A percentile compares a stretch with the other conserved stretches of the same genome.
Conservation (phyloP, 2,113 vertebrate genomes). For the Grallaria varia region DNA sequence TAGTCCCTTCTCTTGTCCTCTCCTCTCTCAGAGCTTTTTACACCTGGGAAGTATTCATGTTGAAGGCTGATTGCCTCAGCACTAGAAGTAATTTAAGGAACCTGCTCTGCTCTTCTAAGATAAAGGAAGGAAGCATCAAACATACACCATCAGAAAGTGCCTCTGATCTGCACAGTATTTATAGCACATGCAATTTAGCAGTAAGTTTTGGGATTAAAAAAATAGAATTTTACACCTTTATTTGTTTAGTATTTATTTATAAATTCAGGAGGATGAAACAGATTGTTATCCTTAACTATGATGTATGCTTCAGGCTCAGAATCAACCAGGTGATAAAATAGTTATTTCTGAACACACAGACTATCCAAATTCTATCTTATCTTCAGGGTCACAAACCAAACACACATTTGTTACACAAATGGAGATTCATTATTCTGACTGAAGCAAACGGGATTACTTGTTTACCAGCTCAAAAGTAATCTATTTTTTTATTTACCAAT, state of each 20-base stretch:
- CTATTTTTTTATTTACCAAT: slow-evolving; percentile 45
- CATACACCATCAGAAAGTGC: neutral
- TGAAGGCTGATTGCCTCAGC: neutral
- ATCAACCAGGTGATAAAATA: neutral
- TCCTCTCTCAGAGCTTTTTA: neutral
- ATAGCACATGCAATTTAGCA: neutral
- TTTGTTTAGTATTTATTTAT: slow-evolving; percentile 23
- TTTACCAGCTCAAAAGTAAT: slow-evolving; percentile 58
- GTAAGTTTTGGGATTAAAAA: neutral
- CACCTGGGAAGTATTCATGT: neutral
- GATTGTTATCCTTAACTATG: neutral
- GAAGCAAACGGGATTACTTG: slow-evolving; percentile 43
- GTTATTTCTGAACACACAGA: neutral
- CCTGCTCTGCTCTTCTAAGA: neutral
- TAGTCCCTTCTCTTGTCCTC: neutral
- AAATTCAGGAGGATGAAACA: neutral
- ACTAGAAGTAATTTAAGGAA: neutral
- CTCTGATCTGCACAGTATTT: neutral
- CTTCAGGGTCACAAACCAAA: slow-evolving; percentile 35
- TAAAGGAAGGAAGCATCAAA: neutral
- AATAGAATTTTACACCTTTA: neutral
- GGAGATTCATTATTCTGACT: slow-evolving; percentile 38
- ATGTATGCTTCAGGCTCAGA: slow-evolving; percentile 6
- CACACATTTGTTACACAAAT: slow-evolving; percentile 26
- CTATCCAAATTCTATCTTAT: neutral